Percentiles rank a stretch among this genome's conserved stretches.
Evolutionary conservation across 2,797 vertebrate species (phyloP).

Genomic region (Paedocypris micromegethes): DNA sequence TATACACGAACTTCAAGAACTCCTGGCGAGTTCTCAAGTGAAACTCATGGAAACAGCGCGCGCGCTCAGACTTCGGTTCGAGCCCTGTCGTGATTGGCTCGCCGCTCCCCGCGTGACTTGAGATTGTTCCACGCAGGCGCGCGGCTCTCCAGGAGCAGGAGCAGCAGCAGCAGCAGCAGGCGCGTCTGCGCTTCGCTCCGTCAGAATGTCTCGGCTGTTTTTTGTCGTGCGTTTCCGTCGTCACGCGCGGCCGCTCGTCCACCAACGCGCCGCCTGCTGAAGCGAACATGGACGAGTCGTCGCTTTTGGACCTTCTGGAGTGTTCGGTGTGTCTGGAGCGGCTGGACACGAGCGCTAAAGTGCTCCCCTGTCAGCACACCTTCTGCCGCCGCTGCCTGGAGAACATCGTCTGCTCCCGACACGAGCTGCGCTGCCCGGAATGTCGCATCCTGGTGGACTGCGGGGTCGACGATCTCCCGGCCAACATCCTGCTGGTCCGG

Average conservation of each 20-base stretch:
- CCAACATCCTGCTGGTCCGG: slow-evolving; percentile 91
- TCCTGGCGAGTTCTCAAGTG: too few relatives aligned
- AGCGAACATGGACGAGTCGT: slow-evolving; percentile 89
- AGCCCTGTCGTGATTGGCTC: too few relatives aligned
- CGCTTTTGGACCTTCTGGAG: slow-evolving; percentile 91
- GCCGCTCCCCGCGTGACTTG: too few relatives aligned
- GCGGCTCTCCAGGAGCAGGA: too few relatives aligned
- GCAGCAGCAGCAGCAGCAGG: slow-evolving; percentile 14
- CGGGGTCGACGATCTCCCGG: slow-evolving; percentile 90
- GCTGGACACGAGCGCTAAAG: slow-evolving; percentile 91
- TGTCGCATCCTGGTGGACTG: slow-evolving; percentile 95
- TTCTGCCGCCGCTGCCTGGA: slow-evolving; percentile 97
- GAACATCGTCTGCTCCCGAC: slow-evolving; percentile 90
- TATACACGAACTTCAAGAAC: too few relatives aligned
- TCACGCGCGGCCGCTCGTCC: slow-evolving; percentile 35
- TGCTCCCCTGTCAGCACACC: slow-evolving; percentile 95
- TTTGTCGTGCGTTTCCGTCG: slow-evolving; percentile 39
- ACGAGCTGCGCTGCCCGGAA: slow-evolving; percentile 94
- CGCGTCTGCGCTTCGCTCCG: slow-evolving; percentile 37
- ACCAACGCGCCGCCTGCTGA: slow-evolving; percentile 42
- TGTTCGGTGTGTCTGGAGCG: slow-evolving; percentile 96
- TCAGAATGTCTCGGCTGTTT: slow-evolving; percentile 60
- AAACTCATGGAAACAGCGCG: too few relatives aligned
- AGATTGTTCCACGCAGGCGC: too few relatives aligned
- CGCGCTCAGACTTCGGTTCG: too few relatives aligned